Evolutionary conservation across 2,888 invertebrate genomes (phyloP).

Genomic region (Alitta virens): DNA sequence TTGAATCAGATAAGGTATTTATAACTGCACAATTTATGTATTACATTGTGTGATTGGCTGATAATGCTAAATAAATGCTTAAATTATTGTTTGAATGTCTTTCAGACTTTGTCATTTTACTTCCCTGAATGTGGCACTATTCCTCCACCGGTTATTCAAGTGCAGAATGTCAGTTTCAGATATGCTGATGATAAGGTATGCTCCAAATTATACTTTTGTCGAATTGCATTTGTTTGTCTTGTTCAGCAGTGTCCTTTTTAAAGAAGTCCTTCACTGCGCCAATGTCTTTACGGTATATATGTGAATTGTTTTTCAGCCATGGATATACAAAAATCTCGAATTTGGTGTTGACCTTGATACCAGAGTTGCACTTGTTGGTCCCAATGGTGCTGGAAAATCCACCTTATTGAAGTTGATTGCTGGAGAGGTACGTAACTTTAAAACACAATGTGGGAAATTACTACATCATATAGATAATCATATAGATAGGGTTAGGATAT

Average conservation of each 20-base stretch:
- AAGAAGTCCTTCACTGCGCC: background rate
- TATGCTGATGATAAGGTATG: slow-evolving; percentile 76
- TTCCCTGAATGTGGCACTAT: slow-evolving; percentile 94
- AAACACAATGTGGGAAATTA: too few relatives aligned
- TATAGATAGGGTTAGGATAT: too few relatives aligned
- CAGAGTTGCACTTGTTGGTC: slow-evolving; percentile 86
- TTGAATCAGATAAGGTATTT: slow-evolving; percentile 73
- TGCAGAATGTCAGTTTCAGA: slow-evolving; percentile 94
- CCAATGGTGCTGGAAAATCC: slow-evolving; percentile 98
- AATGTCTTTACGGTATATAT: background rate
- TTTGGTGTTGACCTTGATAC: slow-evolving; percentile 99
- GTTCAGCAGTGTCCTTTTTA: too few relatives aligned
- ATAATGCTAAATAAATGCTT: background rate
- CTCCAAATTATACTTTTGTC: slow-evolving; percentile 4
- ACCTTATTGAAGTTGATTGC: slow-evolving; percentile 93
- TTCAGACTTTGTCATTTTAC: slow-evolving; percentile 68
- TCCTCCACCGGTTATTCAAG: slow-evolving; percentile 99
- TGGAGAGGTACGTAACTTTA: slow-evolving; percentile 73
- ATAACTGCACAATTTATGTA: too few relatives aligned
- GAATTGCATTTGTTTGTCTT: background rate
- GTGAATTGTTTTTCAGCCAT: slow-evolving; percentile 62
- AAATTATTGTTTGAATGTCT: slow-evolving; percentile 6
- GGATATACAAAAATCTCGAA: slow-evolving; percentile 95
- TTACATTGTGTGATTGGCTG: too few relatives aligned
- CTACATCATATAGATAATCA: too few relatives aligned